Base-by-base conservation (phyloP, 92 coral and sea anemone genomes). In the Porites cylindrica region DNA sequence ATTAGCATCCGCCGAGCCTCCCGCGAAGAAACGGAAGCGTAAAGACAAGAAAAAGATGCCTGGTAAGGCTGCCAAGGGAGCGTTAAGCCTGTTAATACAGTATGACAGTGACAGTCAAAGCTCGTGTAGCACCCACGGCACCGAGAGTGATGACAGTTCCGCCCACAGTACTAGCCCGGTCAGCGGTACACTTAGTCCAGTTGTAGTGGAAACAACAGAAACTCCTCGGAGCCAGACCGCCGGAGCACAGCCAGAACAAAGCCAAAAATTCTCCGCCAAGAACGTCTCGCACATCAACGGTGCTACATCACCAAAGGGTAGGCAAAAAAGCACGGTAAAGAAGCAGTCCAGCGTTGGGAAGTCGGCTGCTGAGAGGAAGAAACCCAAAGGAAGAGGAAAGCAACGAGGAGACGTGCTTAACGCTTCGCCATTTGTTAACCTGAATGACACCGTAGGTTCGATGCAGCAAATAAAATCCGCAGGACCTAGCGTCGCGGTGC, bases 91-190 rank as follows among this genome's bases (percentile, higher is more conserved):
- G 77, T 69, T 93, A 58, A 82, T 92, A 84, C 99, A 95, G 73
- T 97, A 95, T 72, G 97, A 97, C 82, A 96, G 98, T 43, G 99
- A 97, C 51, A 91, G 99, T 59, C 92, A 93, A 17, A 94, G 96
- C 75, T 95, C 98, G 2, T 89, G 94, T 17, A 94, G 94, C 1
- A 59, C 92, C 59, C 93, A 95, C 6, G 47, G 47, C 63, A 78
- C 92, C 18, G 98, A 94, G 65, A 95, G 98, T 86, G 98, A 95
- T 72, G 88, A 90, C 43, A 93, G 88, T 12, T 90, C 98, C 8
- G 94, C 73, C 12, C 92, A 83, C 63, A 95, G 98, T 38, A 85
- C 85, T 26, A 93, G 94, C 70, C 94, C 96, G 8, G 58, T 85
- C 62, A 95, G 93, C 80, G 91, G 91, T 56, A 66, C 79, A 52